Base-by-base conservation (phyloP, 2,797 vertebrate species). In the Antennarius maculatus region DNA sequence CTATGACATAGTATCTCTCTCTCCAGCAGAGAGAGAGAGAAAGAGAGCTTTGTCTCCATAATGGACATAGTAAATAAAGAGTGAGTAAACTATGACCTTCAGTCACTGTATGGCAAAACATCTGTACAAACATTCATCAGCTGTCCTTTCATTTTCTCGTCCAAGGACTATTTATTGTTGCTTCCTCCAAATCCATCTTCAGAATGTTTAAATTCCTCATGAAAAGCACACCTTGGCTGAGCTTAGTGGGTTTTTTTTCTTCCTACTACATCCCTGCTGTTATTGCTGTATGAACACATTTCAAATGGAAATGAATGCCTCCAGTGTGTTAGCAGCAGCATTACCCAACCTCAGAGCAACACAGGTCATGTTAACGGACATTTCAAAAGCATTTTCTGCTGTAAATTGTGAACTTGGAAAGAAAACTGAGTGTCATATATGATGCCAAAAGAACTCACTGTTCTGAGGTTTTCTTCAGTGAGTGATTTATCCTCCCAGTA, bases 1-100 rank as follows among this genome's bases (percentile, higher is more conserved):
- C 52, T 6, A 5, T 65, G 67, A 74, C 49, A 67, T 62, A 57
- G 27, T 48, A 47, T 34, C 8, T 23, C 23, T 23, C 23, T 23
- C 23, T 23, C 23, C 23, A 23, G 23, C 23, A 15, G 13, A 34
- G 23, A 47, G 15, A 45, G 41, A 37, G 27, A 52, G 3, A 49
- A 14, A 6, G n/a, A 27, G 28, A 39, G 41, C 29, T 46, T 23
- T 56, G 49, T 73, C 52, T 68, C 54, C 42, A 64, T 64, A 66
- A 53, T 48, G 61, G 63, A 68, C 54, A 42, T 49, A 37, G 46
- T 55, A 54, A 66, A 69, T 66, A 51, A 54, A 61, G 63, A 37
- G 56, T 66, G 54, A 42, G 23, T 70, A 46, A 83, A 64, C 64
- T 57, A 28, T 80, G 69, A 46, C 61, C 61, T 60, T 69, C 50